These are phyloP conservation scores for Drosophila mulleri DNA, from an alignment of 2,888 invertebrate species.

Conservation along the genomic window DNA sequence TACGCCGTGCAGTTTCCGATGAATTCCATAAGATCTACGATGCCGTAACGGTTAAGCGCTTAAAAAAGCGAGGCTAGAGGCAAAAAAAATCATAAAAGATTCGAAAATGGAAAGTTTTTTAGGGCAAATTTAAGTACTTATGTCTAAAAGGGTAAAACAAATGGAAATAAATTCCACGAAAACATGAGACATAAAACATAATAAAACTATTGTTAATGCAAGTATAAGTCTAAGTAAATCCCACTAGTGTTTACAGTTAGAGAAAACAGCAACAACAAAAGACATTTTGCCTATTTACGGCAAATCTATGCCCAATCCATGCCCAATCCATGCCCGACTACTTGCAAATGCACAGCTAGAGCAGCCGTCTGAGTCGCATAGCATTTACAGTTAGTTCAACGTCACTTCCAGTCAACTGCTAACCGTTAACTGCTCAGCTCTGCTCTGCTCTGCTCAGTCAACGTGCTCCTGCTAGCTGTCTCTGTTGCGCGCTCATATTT, in stretches of 20 bases:
- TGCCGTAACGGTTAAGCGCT: slow-evolving; percentile 11
- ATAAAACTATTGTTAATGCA: not conserved
- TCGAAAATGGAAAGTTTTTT: not conserved
- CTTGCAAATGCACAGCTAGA: not conserved
- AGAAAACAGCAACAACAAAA: not conserved
- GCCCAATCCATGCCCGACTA: not conserved
- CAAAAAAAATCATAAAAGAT: not conserved
- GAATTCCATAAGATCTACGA: slow-evolving; percentile 29
- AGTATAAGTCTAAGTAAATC: no score
- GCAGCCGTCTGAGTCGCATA: not conserved
- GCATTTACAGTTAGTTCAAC: not conserved
- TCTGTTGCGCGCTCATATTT: slow-evolving; percentile 43
- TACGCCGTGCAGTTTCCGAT: slow-evolving; percentile 39
- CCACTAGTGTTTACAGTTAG: not conserved
- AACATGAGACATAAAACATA: no score
- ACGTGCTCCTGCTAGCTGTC: not conserved
- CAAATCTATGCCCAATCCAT: not conserved
- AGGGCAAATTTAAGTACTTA: not conserved
- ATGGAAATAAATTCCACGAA: not conserved
- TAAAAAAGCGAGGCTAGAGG: not conserved
- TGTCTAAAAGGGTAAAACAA: no score
- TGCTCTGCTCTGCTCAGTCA: not conserved
- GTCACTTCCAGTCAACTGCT: slow-evolving; percentile 11
- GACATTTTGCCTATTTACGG: not conserved
- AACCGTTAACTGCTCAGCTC: not conserved